phyloP scores from a whole-genome alignment of 2,797 vertebrate species.

The Bradypodion pumilum region DNA sequence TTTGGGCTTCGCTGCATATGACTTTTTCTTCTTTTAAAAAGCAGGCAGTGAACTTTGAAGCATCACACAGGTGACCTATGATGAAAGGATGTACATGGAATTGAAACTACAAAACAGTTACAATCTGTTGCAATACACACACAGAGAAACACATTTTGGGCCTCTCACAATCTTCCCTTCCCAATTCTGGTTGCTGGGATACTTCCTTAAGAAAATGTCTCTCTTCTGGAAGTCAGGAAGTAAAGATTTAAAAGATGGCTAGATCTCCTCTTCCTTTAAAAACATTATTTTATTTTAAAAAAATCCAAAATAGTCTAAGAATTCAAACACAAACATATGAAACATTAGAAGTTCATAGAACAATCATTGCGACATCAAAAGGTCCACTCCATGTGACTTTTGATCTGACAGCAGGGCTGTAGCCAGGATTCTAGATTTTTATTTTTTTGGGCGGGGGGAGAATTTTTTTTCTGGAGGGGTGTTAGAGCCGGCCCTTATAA shows the following conservation, averaged over 20 bases:
- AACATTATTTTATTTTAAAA: too few relatives aligned
- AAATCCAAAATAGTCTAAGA: background rate
- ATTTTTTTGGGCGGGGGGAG: too few relatives aligned
- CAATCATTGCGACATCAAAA: background rate
- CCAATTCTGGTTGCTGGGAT: background rate
- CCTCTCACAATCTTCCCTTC: background rate
- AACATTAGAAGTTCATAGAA: background rate
- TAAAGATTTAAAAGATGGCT: background rate
- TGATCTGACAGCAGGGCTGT: background rate
- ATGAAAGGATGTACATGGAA: background rate
- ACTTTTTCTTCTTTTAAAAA: background rate
- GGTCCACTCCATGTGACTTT: background rate
- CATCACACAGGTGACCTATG: background rate
- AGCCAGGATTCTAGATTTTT: too few relatives aligned
- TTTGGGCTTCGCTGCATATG: conserved; percentile 7
- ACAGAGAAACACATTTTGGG: background rate
- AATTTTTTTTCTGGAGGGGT: too few relatives aligned
- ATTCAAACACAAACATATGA: too few relatives aligned
- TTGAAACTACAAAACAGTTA: background rate
- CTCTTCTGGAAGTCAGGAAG: background rate
- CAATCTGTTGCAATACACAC: background rate
- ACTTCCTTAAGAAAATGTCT: background rate
- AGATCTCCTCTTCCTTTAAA: too few relatives aligned
- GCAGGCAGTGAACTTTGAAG: background rate
- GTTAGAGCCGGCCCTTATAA: too few relatives aligned